A percentile compares a stretch with the other conserved stretches of the same genome.
Evolutionary conservation across 64 coral and sea anemone genomes (phyloP).

Genomic region (Pocillopora verrucosa): DNA sequence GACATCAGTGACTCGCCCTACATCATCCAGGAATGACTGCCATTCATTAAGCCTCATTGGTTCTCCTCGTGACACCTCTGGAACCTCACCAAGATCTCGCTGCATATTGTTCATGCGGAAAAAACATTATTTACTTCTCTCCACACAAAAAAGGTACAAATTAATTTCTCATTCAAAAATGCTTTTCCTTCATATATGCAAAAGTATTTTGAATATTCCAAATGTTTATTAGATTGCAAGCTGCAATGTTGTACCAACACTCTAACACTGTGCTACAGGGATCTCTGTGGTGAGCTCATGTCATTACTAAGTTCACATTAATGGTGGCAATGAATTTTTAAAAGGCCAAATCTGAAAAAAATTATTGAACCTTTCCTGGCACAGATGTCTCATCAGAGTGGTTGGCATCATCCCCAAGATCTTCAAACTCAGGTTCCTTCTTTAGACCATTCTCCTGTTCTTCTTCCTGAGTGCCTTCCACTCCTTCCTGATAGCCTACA

Average conservation of each 20-base stretch:
- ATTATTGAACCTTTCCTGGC: slow-evolving; percentile 56
- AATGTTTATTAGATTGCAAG: too few species aligned
- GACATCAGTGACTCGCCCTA: slow-evolving; percentile 63
- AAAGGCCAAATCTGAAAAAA: background rate
- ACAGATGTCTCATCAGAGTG: slow-evolving; percentile 4
- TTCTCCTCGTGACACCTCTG: slow-evolving; percentile 57
- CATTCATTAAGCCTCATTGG: slow-evolving; percentile 71
- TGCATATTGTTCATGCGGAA: slow-evolving; percentile 5
- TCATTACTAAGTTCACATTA: too few species aligned
- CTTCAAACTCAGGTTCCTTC: slow-evolving; percentile 84
- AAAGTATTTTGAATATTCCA: too few species aligned
- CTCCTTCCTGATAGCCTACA: slow-evolving; percentile 65
- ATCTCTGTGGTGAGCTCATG: too few species aligned
- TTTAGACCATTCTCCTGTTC: background rate
- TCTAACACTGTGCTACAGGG: too few species aligned
- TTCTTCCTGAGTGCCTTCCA: slow-evolving; percentile 9
- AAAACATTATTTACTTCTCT: background rate
- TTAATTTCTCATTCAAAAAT: too few species aligned
- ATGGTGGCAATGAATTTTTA: background rate
- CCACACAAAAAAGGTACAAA: background rate
- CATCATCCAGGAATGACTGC: slow-evolving; percentile 69
- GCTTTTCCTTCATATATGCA: too few species aligned
- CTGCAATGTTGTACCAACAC: too few species aligned
- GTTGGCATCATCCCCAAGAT: slow-evolving; percentile 53
- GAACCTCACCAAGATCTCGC: slow-evolving; percentile 76